These are phyloP conservation scores for Orius insidiosus DNA, from an alignment of 1,140 invertebrate species.

Conservation along the genomic window DNA sequence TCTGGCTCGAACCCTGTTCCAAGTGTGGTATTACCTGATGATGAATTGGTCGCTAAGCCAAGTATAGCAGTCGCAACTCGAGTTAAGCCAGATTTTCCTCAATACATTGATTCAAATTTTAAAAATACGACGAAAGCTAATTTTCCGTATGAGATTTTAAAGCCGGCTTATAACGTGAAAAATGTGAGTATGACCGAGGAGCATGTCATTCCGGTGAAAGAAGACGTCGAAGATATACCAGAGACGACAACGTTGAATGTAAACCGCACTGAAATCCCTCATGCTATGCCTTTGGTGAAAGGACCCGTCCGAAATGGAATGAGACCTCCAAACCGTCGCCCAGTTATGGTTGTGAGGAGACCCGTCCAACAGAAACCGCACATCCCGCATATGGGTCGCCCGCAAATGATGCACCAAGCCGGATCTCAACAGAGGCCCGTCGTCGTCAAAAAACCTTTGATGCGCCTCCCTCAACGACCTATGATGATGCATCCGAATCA, in stretches of 20 bases:
- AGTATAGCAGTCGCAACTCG: constrained; percentile 50
- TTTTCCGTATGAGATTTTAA: constrained; percentile 13
- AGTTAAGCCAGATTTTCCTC: constrained; percentile 41
- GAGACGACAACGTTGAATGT: constrained; percentile 5
- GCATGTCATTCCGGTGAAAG: constrained; percentile 17
- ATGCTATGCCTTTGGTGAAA: neutral
- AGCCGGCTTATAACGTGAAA: constrained; percentile 2
- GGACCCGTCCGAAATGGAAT: neutral
- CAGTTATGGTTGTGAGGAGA: constrained; percentile 1
- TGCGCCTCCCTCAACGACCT: constrained; percentile 15
- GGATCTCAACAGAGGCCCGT: constrained; percentile 12
- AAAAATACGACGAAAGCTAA: constrained; percentile 5
- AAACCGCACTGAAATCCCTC: neutral
- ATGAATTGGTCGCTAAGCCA: constrained; percentile 35
- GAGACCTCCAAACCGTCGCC: neutral
- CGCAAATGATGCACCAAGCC: constrained; percentile 9
- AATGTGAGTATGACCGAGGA: constrained; percentile 6
- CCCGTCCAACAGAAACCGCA: constrained; percentile 9
- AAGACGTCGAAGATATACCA: constrained; percentile 14
- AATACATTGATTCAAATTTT: neutral
- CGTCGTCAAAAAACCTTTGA: constrained; percentile 17
- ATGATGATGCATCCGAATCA: neutral
- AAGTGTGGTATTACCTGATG: constrained; percentile 29
- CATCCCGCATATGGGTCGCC: constrained; percentile 11
- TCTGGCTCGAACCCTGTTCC: constrained; percentile 32